Evolutionary conservation across 1,140 invertebrate genomes (phyloP).

Genomic region (Bombus haemorrhoidalis): DNA sequence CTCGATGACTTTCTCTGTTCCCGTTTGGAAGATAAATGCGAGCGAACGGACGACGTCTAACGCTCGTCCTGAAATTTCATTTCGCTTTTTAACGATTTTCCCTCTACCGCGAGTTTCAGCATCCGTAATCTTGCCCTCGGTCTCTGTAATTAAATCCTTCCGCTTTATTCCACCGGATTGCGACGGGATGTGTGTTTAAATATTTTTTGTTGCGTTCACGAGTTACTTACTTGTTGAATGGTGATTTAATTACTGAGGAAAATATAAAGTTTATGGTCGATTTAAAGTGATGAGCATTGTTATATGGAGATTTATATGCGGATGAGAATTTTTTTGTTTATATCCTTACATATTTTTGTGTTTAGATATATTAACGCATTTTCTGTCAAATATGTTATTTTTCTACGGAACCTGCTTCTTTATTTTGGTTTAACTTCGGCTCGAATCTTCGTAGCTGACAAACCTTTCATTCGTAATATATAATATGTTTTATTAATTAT

Average conservation of each 20-base stretch:
- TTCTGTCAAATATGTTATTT: too few relatives aligned
- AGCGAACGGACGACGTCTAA: background rate
- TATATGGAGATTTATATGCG: too few relatives aligned
- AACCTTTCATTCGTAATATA: too few relatives aligned
- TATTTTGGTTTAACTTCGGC: too few relatives aligned
- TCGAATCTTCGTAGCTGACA: too few relatives aligned
- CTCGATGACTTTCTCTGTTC: background rate
- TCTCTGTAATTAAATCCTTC: slow-evolving; percentile 37
- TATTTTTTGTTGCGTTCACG: background rate
- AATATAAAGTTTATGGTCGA: background rate
- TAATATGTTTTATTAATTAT: too few relatives aligned
- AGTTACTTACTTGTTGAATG: background rate
- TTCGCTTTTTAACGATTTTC: slow-evolving; percentile 41
- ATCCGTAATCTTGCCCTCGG: slow-evolving; percentile 11
- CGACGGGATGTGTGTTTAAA: background rate
- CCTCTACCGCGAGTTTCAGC: background rate
- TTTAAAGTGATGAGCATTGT: too few relatives aligned
- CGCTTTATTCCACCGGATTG: slow-evolving; percentile 2
- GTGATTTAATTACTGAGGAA: background rate
- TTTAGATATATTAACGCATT: too few relatives aligned
- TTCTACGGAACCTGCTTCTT: too few relatives aligned
- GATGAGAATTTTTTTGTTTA: too few relatives aligned
- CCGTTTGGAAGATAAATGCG: slow-evolving; percentile 33
- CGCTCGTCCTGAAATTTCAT: slow-evolving; percentile 38
- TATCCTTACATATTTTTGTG: too few relatives aligned